phyloP scores from a whole-genome alignment of 30 jellyfish, hydroid and myxozoan species.

The Rhopilema esculentum region DNA sequence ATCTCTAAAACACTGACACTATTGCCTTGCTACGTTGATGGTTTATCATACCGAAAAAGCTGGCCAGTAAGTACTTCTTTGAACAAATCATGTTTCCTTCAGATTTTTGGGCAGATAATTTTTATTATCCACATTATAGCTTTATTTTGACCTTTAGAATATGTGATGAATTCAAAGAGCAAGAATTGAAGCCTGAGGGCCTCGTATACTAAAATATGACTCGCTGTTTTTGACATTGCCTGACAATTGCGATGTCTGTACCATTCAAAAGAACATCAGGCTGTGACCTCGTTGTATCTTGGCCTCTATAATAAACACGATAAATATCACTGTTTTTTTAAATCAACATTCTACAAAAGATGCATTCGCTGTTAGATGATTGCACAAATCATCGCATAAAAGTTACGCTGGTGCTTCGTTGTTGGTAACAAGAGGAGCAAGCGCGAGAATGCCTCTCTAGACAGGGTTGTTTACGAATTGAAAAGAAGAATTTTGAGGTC shows the following conservation, averaged over 20 bases:
- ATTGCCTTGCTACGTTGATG: background rate
- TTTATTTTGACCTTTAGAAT: background rate
- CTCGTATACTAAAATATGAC: background rate
- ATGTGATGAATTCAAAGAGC: background rate
- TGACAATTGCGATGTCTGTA: background rate
- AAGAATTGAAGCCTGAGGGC: background rate
- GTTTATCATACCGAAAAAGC: background rate
- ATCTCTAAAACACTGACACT: background rate
- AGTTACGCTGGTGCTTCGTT: too few relatives aligned
- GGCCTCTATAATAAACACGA: background rate
- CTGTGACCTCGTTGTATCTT: background rate
- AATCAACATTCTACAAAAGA: background rate
- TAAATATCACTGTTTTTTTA: background rate
- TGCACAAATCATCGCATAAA: background rate
- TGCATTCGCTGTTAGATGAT: background rate
- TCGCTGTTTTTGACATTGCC: background rate
- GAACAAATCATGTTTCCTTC: background rate
- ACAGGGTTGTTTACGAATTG: too few relatives aligned
- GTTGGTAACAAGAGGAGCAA: too few relatives aligned
- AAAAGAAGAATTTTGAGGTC: too few relatives aligned
- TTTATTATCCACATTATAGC: background rate
- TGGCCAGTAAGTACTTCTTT: background rate
- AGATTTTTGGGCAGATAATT: background rate
- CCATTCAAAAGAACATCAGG: background rate
- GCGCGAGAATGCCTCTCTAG: too few relatives aligned